A percentile compares a stretch with the other conserved stretches of the same genome.
Conservation (phyloP, 2,888 invertebrate genomes). For the Aporophyla lueneburgensis region DNA sequence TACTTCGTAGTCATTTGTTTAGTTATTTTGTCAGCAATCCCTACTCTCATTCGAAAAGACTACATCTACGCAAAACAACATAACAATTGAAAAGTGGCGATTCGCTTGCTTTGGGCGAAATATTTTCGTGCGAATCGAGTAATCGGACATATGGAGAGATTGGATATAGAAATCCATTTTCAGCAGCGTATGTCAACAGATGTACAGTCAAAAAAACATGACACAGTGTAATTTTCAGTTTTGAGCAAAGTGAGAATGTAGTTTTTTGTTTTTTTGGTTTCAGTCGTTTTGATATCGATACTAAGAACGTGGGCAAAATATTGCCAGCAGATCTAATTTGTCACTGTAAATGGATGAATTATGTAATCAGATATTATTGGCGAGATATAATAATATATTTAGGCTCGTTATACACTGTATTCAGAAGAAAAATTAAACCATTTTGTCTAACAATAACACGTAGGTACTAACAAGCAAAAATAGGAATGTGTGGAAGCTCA, state of each 20-base stretch:
- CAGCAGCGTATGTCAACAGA: neutral
- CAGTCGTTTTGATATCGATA: too few species aligned
- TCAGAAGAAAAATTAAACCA: constrained; percentile 32
- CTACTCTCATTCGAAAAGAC: neutral
- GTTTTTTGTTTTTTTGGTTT: too few species aligned
- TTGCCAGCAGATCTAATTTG: too few species aligned
- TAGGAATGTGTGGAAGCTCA: constrained; percentile 48
- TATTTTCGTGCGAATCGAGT: neutral
- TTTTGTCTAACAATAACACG: constrained; percentile 46
- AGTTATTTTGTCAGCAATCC: neutral
- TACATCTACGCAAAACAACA: neutral
- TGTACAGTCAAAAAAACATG: neutral
- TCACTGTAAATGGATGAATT: too few species aligned
- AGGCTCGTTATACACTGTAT: neutral
- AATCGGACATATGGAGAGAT: too few species aligned
- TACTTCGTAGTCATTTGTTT: neutral
- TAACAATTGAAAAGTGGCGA: neutral
- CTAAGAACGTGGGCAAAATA: too few species aligned
- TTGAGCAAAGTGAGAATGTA: too few species aligned
- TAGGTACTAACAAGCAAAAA: constrained; percentile 48
- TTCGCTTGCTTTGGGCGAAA: neutral
- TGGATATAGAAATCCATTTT: neutral
- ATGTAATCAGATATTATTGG: too few species aligned
- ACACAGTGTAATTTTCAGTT: too few species aligned
- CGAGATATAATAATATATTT: too few species aligned